Conservation (phyloP, 1,140 invertebrate species). For the Triops cancriformis region DNA sequence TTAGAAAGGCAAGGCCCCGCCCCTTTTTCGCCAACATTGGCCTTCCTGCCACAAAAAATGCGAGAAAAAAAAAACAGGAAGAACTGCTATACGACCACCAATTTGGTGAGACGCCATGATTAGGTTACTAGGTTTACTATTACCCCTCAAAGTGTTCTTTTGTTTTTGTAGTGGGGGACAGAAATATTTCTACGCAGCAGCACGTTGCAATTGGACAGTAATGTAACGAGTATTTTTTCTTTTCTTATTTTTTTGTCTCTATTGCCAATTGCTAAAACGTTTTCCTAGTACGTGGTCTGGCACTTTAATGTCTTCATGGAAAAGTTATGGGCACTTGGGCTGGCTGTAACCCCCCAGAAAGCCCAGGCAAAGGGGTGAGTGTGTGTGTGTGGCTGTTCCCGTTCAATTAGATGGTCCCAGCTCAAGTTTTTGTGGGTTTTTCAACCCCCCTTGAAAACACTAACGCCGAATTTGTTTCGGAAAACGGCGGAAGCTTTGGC, state of each 20-base stretch:
- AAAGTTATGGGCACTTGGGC: background rate
- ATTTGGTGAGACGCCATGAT: background rate
- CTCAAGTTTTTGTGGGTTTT: background rate
- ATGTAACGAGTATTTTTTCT: background rate
- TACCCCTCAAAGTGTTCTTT: background rate
- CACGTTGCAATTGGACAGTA: background rate
- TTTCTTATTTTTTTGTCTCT: background rate
- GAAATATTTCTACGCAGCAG: no score
- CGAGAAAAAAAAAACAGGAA: background rate
- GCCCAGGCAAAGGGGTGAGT: background rate
- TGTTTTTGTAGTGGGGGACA: no score
- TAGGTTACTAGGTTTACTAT: constrained; percentile 14
- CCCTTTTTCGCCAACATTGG: background rate
- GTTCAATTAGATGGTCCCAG: background rate
- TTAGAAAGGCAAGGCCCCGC: background rate
- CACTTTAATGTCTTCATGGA: background rate
- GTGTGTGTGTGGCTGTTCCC: background rate
- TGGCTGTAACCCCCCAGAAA: background rate
- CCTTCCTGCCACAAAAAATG: background rate
- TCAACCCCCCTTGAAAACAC: background rate
- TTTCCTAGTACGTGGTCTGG: background rate
- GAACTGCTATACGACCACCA: background rate
- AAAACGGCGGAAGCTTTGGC: background rate
- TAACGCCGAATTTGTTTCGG: no score
- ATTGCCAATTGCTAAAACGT: background rate